phyloP scores from a whole-genome alignment of 2,113 vertebrate species.

The Promerops cafer region DNA sequence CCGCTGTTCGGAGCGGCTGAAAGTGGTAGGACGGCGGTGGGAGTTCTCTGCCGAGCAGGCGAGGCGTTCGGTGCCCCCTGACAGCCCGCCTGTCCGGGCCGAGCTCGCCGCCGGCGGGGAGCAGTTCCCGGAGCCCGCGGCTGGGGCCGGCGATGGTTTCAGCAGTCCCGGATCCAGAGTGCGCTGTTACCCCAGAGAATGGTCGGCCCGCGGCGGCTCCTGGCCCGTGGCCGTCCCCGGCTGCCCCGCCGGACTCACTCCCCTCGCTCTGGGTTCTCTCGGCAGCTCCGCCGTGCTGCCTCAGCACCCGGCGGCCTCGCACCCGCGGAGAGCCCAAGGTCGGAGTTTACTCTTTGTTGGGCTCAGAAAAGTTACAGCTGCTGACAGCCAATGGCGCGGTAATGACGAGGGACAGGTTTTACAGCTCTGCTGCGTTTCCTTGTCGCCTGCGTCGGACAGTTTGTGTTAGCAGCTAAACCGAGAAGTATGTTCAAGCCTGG shows the following conservation, averaged over 20 bases:
- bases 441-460: neutral
- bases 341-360: neutral
- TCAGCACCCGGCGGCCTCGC: neutral
- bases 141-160: neutral
- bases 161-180: neutral
- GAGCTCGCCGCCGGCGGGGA: no score
- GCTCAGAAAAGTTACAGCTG: neutral
- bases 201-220: no score
- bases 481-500: neutral
- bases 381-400: neutral
- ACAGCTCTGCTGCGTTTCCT: neutral
- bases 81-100: rapidly evolving
- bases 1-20: neutral
- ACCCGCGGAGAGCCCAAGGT: neutral
- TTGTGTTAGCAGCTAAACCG: neutral
- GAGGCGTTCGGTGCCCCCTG: neutral
- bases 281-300: neutral
- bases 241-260: neutral
- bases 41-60: neutral
- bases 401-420: neutral
- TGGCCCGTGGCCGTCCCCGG: neutral
- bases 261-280: neutral
- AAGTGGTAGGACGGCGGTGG: neutral
- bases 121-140: neutral
- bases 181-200: rapidly evolving